phyloP scores from a whole-genome alignment of 2,888 invertebrate species.

The Trisateles emortualis region DNA sequence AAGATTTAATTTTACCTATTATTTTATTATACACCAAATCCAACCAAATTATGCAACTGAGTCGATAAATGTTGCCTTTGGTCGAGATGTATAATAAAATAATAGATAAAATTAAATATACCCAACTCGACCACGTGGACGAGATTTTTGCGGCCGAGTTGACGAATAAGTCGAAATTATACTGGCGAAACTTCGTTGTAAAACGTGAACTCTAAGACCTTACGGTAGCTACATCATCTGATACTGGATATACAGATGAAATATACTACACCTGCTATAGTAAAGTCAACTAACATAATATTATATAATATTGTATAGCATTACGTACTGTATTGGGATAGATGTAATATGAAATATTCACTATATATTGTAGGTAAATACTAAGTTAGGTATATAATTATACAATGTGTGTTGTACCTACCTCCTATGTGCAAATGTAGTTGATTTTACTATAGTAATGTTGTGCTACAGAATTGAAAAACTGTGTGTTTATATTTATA shows the following conservation, averaged over 20 bases:
- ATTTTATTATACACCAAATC: too few relatives aligned
- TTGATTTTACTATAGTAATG: constrained; percentile 23
- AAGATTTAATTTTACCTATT: too few relatives aligned
- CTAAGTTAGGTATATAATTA: too few relatives aligned
- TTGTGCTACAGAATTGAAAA: constrained; percentile 9
- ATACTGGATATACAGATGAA: constrained; percentile 2
- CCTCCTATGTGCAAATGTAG: constrained; percentile 14
- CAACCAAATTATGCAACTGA: too few relatives aligned
- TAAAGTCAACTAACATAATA: constrained; percentile 22
- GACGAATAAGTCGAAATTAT: too few relatives aligned
- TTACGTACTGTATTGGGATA: constrained; percentile 16
- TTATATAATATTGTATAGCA: constrained; percentile 10
- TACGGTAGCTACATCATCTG: constrained; percentile 6
- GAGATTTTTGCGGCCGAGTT: too few relatives aligned
- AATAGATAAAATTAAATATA: too few relatives aligned
- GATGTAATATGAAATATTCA: constrained; percentile 23
- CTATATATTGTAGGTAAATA: constrained; percentile 8
- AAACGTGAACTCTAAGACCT: not conserved
- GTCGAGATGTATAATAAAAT: too few relatives aligned
- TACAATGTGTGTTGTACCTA: not conserved
- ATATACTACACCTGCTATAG: constrained; percentile 2
- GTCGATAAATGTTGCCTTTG: too few relatives aligned
- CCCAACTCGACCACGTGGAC: too few relatives aligned
- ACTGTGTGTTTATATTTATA: constrained; percentile 16
- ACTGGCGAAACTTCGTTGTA: constrained; percentile 4